Base-by-base conservation (phyloP, 2,113 vertebrate species). In the Menidia beryllina region DNA sequence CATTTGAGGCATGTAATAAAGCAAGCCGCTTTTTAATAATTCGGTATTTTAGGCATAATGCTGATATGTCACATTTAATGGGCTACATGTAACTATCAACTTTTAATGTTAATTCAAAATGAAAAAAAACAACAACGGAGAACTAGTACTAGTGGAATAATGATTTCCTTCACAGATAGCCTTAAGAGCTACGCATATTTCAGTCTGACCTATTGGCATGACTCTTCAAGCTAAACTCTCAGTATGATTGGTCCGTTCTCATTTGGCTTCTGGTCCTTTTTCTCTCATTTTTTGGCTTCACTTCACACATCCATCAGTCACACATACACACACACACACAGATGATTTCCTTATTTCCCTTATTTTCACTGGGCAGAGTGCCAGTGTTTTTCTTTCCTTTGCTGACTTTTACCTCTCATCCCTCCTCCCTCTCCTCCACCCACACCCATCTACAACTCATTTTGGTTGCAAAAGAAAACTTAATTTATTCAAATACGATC, bases 301-400 rank as follows among this genome's bases (percentile, higher is more conserved):
- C 61, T 74, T 67, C 39, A 23, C 82, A 59, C 73, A 59, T 77
- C 86, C 71, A 76, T 87, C 88, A 84, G 72, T 80, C 72, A 74
- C 66, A 75, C 68, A 82, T 71, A 81, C 70, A 74, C 61, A 75
- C 68, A 82, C 73, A 81, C 70, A 74, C 61, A 81, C 34, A 81
- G 49, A 81, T 77, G 73, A 70, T 71, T 77, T 76, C 41, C 26
- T 55, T 57, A 55, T 69, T 26, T 47, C n/a, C 8, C 51, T 68
- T 41, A 49, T 78, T 79, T 81, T 34, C 69, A 78, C 78, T 12
- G 26, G 89, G 85, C 72, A 71, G 30, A 45, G 57, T 25, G 85
- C 81, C 89, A 90, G 69, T 82, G 77, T 81, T 86, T 75, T 69
- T 62, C 75, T 88, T 84, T 81, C 63, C 77, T 80, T 67, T 49